Evolutionary conservation across 2,888 invertebrate genomes (phyloP), one percentile per base, ranked within the genome.

Genomic region (Eledone cirrhosa): DNA sequence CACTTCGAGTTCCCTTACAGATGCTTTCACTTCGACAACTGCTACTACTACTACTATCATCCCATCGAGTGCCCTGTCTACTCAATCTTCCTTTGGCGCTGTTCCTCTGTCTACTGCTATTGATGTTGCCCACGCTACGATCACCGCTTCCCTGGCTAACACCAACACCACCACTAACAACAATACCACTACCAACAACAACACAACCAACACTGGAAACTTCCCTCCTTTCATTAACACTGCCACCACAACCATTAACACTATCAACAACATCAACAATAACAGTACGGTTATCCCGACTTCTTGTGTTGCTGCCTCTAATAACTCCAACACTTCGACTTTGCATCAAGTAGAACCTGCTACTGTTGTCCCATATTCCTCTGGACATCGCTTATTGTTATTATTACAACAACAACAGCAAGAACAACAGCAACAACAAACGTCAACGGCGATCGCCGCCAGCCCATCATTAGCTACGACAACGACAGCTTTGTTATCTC

Each of bases 381-480:
- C 41, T 24, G 72, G 72, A 22, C 72, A 72, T 33, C 72, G 72
- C 22, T 41, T 72, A 41, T 7, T 72, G 24, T 19, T 72, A 33
- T 33, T 72, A 22, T 72, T 72, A 41, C 72, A 72, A 33, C 72
- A 72, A 67, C 67, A 67, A n/a, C 69, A 69, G 5, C 69, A n/a
- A 31, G 13, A 31, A 33, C 33, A 19, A 41, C 69, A 69, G n/a
- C 72, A 72, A 33, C 33, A 72, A 22, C 41, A 41, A 33, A 31
- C n/a, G 41, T 41, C 72, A 2, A 2, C 8, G 5, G 41, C 41
- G 41, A 41, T 41, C 41, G n/a, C 67, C 29, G 2, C 27, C 11
- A 63, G 63, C 22, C 11, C 27, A 13, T 2, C 63, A 53, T 5
- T n/a, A 22, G n/a, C 63, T 24, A 4, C 63, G 27, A 24, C 63